phyloP scores from a whole-genome alignment of 2,888 invertebrate genomes.

The Heliconius ethilla region DNA sequence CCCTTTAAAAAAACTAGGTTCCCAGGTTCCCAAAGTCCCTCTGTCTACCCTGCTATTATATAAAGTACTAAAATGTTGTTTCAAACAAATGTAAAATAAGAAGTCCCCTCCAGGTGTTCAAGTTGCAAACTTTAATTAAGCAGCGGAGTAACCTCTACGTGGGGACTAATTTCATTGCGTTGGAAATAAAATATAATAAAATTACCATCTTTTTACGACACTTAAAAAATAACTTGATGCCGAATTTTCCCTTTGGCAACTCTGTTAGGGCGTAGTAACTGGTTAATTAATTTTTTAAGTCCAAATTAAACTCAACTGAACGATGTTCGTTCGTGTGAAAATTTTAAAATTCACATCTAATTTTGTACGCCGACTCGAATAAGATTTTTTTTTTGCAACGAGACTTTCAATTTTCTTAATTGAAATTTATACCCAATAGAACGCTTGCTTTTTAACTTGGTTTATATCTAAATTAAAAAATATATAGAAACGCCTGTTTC shows the following conservation, averaged over 20 bases:
- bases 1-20: too few species aligned
- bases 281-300: constrained; percentile 75
- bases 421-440: neutral
- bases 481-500: neutral
- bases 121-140: constrained; percentile 48
- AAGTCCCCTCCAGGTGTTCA: constrained; percentile 43
- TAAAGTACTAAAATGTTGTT: neutral
- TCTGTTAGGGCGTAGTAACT: constrained; percentile 64
- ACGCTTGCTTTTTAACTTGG: neutral
- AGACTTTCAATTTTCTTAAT: constrained; percentile 49
- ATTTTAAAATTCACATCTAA: constrained; percentile 69
- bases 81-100: constrained; percentile 36
- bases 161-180: constrained; percentile 51
- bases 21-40: too few species aligned
- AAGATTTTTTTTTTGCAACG: constrained; percentile 33
- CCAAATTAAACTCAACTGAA: constrained; percentile 60
- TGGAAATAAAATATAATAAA: constrained; percentile 50
- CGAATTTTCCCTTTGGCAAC: constrained; percentile 53
- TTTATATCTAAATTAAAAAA: neutral
- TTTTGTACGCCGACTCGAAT: constrained; percentile 66
- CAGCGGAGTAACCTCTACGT: constrained; percentile 46
- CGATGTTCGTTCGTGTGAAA: constrained; percentile 66
- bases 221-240: constrained; percentile 52
- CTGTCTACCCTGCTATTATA: neutral
- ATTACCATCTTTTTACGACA: constrained; percentile 55